Conservation (phyloP, 2,888 invertebrate species). For the Asteroscopus sphinx region DNA sequence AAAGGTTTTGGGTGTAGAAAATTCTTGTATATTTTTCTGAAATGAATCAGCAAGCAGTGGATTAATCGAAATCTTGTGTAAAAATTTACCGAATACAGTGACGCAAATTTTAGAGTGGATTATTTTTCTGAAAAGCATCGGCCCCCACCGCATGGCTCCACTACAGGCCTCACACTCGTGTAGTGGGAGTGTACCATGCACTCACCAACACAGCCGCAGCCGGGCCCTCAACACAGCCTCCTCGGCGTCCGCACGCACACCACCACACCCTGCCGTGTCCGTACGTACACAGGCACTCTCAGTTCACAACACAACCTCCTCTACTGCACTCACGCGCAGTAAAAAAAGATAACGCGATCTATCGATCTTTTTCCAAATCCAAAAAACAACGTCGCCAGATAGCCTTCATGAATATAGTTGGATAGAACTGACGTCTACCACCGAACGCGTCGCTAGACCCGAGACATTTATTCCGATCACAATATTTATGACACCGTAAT, state of each 20-base stretch:
- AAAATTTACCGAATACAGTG: neutral
- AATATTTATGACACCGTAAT: constrained; percentile 86
- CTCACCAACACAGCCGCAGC: constrained; percentile 79
- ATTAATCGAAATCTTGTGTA: neutral
- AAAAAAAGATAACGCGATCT: constrained; percentile 89
- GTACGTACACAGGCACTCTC: constrained; percentile 88
- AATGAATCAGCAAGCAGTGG: neutral
- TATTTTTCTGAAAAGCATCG: constrained; percentile 30
- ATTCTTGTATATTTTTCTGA: neutral
- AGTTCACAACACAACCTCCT: constrained; percentile 88
- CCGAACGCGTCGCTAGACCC: constrained; percentile 79
- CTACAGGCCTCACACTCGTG: constrained; percentile 74
- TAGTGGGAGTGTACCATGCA: constrained; percentile 85
- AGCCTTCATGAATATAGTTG: constrained; percentile 82
- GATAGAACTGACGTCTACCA: constrained; percentile 80
- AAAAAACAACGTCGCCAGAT: constrained; percentile 79
- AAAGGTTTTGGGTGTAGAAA: neutral
- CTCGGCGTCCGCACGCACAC: constrained; percentile 79
- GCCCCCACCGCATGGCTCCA: constrained; percentile 63
- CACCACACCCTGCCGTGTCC: constrained; percentile 69
- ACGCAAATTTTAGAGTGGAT: constrained; percentile 6
- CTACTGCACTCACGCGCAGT: constrained; percentile 89
- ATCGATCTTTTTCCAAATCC: constrained; percentile 87
- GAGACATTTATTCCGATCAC: constrained; percentile 77
- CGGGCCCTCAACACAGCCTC: constrained; percentile 79